Evolutionary conservation across 2,888 invertebrate species (phyloP), one percentile per base, ranked within the genome.

Genomic region (Perizoma affinitatum): DNA sequence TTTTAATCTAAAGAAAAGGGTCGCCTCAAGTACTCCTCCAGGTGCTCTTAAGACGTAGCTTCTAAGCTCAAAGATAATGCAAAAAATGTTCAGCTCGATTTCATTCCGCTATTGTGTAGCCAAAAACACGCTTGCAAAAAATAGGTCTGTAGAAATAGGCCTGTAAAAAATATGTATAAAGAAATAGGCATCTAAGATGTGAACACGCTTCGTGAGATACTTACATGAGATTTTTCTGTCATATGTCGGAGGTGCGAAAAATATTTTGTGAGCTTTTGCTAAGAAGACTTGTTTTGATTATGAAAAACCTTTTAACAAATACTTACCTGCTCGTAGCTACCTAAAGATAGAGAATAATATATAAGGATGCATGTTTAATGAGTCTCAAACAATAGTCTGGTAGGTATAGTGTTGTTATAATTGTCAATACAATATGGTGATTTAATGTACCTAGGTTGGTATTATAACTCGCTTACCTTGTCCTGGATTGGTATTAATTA

Each of bases 111-210:
- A 48, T 58, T 43, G 35, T 52, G 48, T 48, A 34, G 35, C 35
- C 41, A 42, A 48, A 9, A 53, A 44, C 44, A 38, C 22, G 3
- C n/a, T 22, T n/a, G 33, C 36, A 56, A 38, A 42, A 48, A 38
- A 49, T 58, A 53, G 51, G 38, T 22, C 43, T 10, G 38, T 36
- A 35, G 44, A 54, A 53, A 46, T 46, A 54, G 35, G 10, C 6
- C 36, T 22, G 22, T 36, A 49, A 38, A 49, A 49, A 49, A 49
- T 58, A 53, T 53, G 38, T 10, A 41, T 10, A 10, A 38, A 45
- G 44, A 59, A 53, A 45, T 51, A 42, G n/a, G 36, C 46, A 6
- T 45, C 35, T 46, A 51, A 46, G 46, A 60, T 47, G 47, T 51
- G 46, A 55, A 49, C 43, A 43, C 55, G 61, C 41, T 46, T 38